Evolutionary conservation across 1,140 invertebrate species (phyloP), one percentile per base, ranked within the genome.

Genomic region (Hypsibius dujardini): DNA sequence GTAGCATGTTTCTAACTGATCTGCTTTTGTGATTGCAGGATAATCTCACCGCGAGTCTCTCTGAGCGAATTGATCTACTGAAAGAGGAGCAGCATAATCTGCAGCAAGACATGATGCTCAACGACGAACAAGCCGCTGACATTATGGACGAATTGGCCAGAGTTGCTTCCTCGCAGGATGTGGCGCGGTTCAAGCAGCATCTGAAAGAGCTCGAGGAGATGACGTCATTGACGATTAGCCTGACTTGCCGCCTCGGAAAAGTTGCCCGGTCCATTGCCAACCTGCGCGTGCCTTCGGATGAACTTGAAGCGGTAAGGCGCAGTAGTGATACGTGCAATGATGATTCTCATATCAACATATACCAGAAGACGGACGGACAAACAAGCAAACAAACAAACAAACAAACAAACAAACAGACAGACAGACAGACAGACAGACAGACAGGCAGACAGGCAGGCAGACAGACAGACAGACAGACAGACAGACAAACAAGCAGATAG

Each of bases 121-220:
- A 12, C 40, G 62, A 67, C 40, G 12, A 42, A 42, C 75, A 78
- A 77, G 74, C 79, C n/a, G 59, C 62, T n/a, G 59, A 73, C 46
- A 70, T 74, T n/a, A 75, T 79, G 1, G 76, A 78, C 47, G 15
- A 74, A n/a, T 15, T 67, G 12, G 12, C 62, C 3, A 76, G 75
- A 70, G 76, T 76, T 71, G 72, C 74, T 67, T 77, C 62, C 59
- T 74, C 75, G 45, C 73, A 74, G 42, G 89, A 92, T 80, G 82
- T 85, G 15, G 85, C 88, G 70, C 91, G 91, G 78, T 90, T 88
- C 77, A 83, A 85, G 69, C 82, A 88, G 40, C 89, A 90, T 76
- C 84, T 92, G 69, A 86, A 88, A 75, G 90, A 92, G 82, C 85
- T 91, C 73, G 89, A 90, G 72, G 89, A 90, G 80, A 90, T 93